A percentile compares a stretch with the other conserved stretches of the same genome.
phyloP scores from a whole-genome alignment of 1,140 invertebrate species.

The Panagrolaimus sp. region DNA sequence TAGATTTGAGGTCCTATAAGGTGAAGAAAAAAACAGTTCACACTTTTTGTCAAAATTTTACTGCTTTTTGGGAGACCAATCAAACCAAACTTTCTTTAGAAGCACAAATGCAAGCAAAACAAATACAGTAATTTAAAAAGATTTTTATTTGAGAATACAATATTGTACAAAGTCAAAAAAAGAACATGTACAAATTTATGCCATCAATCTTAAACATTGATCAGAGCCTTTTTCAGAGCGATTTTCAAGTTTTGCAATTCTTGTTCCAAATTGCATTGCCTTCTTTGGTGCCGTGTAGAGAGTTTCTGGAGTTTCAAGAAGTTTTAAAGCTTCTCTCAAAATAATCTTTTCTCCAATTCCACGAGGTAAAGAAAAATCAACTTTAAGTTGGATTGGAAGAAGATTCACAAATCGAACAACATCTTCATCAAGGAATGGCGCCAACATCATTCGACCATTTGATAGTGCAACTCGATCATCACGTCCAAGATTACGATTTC shows the following conservation, averaged over 20 bases:
- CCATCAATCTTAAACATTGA: background rate
- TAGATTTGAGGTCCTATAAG: too few species aligned
- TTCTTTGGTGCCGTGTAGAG: background rate
- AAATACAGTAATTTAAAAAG: too few species aligned
- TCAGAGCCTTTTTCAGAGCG: background rate
- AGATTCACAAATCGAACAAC: background rate
- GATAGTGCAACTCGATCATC: background rate
- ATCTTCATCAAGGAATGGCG: slow-evolving; percentile 2
- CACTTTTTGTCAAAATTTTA: too few species aligned
- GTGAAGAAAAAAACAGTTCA: too few species aligned
- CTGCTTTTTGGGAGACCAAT: too few species aligned
- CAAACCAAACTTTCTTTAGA: too few species aligned
- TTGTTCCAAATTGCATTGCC: background rate
- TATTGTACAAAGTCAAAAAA: too few species aligned
- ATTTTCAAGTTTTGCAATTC: background rate
- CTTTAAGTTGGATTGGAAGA: background rate
- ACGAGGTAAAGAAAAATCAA: background rate
- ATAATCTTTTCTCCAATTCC: background rate
- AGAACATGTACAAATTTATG: too few species aligned
- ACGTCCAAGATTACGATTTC: background rate
- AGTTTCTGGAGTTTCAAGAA: background rate
- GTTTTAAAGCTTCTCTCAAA: background rate
- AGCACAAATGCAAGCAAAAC: too few species aligned
- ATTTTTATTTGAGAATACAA: too few species aligned
- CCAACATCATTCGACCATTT: background rate